Conservation (phyloP, 53 echinoderm and acorn worm genomes). For the Stichopus horrens region DNA sequence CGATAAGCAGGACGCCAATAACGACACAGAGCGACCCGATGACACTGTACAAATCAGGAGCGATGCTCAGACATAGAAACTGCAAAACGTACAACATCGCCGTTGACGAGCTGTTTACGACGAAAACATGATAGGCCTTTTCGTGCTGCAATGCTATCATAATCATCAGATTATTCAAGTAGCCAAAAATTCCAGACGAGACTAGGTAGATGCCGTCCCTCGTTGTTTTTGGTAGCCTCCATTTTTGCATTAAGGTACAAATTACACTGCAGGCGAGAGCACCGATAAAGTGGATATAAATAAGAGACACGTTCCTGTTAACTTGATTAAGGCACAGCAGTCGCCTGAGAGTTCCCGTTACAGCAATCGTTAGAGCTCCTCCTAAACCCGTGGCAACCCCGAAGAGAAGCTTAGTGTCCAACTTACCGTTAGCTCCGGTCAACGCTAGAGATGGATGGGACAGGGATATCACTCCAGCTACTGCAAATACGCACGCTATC, state of each 20-base stretch:
- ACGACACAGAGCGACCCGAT: neutral
- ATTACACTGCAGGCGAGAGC: neutral
- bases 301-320: neutral
- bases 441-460: neutral
- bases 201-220: neutral
- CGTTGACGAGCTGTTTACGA: neutral
- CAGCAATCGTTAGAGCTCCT: neutral
- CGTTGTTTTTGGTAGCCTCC: neutral
- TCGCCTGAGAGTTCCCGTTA: neutral
- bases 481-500: neutral
- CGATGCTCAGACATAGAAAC: neutral
- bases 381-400: neutral
- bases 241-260: conserved; percentile 1
- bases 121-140: neutral
- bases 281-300: neutral
- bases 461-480: neutral
- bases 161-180: neutral
- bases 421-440: neutral
- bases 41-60: neutral
- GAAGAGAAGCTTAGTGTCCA: neutral
- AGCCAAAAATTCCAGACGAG: neutral
- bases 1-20: neutral
- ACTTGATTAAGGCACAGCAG: neutral
- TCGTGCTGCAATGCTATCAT: conserved; percentile 1
- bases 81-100: conserved; percentile 7